Percentiles rank a stretch among this genome's conserved stretches.
These are phyloP conservation scores for Actinia tenebrosa DNA, from an alignment of 64 coral and sea anemone genomes.

Conservation along the genomic window DNA sequence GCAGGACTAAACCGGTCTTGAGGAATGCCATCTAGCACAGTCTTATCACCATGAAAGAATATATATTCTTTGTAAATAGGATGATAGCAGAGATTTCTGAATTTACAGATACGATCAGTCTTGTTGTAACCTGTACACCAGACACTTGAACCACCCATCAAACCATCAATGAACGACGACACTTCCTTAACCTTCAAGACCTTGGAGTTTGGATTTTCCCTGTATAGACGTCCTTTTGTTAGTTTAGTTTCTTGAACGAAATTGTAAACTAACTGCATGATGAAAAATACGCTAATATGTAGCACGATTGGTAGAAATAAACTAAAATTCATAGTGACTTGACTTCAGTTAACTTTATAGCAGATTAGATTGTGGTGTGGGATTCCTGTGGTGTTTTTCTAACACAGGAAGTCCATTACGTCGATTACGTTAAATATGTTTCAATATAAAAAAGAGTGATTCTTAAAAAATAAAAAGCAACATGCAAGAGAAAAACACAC, in stretches of 20 bases:
- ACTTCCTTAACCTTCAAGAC: neutral
- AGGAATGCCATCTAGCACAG: conserved; percentile 75
- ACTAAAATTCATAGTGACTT: neutral
- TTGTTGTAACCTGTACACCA: conserved; percentile 67
- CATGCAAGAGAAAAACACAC: too few relatives aligned
- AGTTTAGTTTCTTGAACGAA: neutral
- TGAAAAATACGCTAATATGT: conserved; percentile 19
- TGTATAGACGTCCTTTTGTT: neutral
- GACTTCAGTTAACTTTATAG: neutral
- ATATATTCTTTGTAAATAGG: conserved; percentile 70
- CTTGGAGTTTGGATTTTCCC: neutral
- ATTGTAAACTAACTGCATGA: neutral
- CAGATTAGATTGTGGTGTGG: neutral
- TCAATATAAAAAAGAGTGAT: too few relatives aligned
- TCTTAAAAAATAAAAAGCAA: too few relatives aligned
- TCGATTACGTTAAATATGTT: too few relatives aligned
- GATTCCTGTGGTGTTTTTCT: too few relatives aligned
- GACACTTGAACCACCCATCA: conserved; percentile 50
- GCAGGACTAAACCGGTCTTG: conserved; percentile 68
- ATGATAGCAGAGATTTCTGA: conserved; percentile 77
- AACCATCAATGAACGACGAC: neutral
- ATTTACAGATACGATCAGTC: conserved; percentile 80
- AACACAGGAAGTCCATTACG: too few relatives aligned
- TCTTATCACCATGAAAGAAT: conserved; percentile 75
- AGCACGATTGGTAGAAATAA: neutral